Percentiles rank a stretch among this genome's conserved stretches.
These are phyloP conservation scores for Phataginus tricuspis DNA, from an alignment of 2,797 vertebrate genomes.

Conservation along the genomic window DNA sequence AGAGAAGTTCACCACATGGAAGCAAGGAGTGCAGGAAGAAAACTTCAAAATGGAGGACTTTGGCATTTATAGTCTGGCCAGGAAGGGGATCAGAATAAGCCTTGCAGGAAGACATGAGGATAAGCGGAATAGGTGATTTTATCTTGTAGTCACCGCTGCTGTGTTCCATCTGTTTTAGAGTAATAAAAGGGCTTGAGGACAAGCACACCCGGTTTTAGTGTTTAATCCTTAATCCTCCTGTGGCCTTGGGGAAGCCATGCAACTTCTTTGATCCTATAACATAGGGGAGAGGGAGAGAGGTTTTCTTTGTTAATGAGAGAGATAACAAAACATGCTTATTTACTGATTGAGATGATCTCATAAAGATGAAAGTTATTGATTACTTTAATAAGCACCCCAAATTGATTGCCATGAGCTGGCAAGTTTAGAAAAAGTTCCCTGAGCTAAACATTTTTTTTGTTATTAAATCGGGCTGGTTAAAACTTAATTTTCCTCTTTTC, in stretches of 20 bases:
- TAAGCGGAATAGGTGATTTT: not conserved
- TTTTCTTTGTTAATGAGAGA: not conserved
- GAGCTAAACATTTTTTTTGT: not conserved
- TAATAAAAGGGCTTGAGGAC: not conserved
- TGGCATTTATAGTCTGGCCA: not conserved
- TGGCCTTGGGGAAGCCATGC: not conserved
- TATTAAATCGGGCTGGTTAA: not conserved
- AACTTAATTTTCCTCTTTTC: not conserved
- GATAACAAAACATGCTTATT: not conserved
- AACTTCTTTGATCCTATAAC: not conserved
- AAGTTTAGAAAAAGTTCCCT: conserved; percentile 1
- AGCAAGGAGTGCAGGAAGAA: not conserved
- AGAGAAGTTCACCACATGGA: not conserved
- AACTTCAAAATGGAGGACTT: not conserved
- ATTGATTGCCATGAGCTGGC: not conserved
- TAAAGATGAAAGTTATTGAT: not conserved
- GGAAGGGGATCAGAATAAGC: not conserved
- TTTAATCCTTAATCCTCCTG: not conserved
- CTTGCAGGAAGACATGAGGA: not conserved
- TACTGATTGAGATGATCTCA: not conserved
- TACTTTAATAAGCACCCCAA: not conserved
- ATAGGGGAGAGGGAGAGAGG: not conserved
- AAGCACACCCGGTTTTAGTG: not conserved
- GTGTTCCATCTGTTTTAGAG: not conserved
- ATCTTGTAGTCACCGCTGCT: not conserved